Percentiles rank a stretch among this genome's conserved stretches.
Evolutionary conservation across 1,140 invertebrate genomes (phyloP).

Genomic region (Streblospio benedicti): DNA sequence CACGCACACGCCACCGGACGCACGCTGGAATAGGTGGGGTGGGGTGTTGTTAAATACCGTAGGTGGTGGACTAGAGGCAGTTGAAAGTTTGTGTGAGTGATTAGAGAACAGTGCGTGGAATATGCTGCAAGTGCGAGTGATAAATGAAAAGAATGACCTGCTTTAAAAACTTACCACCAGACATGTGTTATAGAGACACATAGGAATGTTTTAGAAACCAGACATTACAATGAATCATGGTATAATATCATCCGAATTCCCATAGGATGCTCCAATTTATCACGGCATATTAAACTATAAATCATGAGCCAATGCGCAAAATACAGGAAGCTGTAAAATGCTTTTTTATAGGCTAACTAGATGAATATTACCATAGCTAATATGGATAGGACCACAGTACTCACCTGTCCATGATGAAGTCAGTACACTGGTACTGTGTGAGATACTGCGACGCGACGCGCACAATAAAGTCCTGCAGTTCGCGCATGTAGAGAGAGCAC

Average conservation of each 20-base stretch:
- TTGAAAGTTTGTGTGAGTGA: too few relatives aligned
- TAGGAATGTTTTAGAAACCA: background rate
- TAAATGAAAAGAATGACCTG: background rate
- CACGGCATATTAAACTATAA: too few relatives aligned
- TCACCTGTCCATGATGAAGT: slow-evolving; percentile 59
- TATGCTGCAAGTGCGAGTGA: too few relatives aligned
- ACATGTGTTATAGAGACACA: background rate
- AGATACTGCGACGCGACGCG: slow-evolving; percentile 68
- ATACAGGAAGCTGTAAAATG: too few relatives aligned
- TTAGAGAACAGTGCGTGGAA: too few relatives aligned
- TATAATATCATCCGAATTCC: too few relatives aligned
- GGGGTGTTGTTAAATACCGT: background rate
- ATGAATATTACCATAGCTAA: too few relatives aligned
- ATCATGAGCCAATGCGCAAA: too few relatives aligned
- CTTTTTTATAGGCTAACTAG: too few relatives aligned
- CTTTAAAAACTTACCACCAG: background rate
- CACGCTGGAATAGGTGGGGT: slow-evolving; percentile 41
- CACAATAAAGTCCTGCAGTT: slow-evolving; percentile 77
- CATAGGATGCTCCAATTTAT: too few relatives aligned
- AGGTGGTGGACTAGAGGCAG: background rate
- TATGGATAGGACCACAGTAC: background rate
- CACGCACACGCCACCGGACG: slow-evolving; percentile 64
- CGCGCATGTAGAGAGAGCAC: slow-evolving; percentile 83
- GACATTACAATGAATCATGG: too few relatives aligned
- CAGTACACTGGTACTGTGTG: slow-evolving; percentile 61